Evolutionary conservation across 2,113 vertebrate species (phyloP), one percentile per base, ranked within the genome.

Genomic region (Aegotheles bennettii): DNA sequence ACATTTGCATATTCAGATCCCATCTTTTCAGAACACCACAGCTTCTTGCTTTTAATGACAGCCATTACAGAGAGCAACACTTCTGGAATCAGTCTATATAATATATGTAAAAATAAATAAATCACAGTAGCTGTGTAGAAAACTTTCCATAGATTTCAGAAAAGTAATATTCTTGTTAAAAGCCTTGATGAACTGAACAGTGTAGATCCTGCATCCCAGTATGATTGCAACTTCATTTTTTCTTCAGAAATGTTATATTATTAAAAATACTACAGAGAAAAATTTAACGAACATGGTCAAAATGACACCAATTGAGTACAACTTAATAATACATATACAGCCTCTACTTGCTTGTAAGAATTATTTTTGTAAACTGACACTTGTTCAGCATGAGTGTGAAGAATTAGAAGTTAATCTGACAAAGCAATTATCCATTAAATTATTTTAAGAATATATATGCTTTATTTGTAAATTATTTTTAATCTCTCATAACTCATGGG

Each of bases 21-120:
- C 29, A 63, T 74, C 50, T 92, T 91, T 68, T 79, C 25, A 84
- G 53, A 91, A 9, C 50, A 53, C 87, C 50, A 87, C 53, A 87
- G 28, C 11, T 87, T 92, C 51, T 92, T 91, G 78, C 26, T 67
- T 93, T 84, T 87, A 94, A 93, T 84, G 59, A 57, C 36, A 80
- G 38, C 9, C 64, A 77, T 76, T 76, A 75, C 2, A 3, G 31
- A 82, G 8, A 85, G 57, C 9, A 84, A 24, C 69, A 70, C 28
- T 61, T 70, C 10, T 68, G 18, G 35, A 90, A 79, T 68, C 20
- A 80, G 16, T 20, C 13, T 31, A 36, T 14, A 57, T 28, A 80
- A 60, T 45, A n/a, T 20, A 74, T 5, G 25, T 36, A 63, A 84
- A 64, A 71, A 70, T 70, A 77, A 89, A 84, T 40, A 86, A 74